Evolutionary conservation across 2,797 vertebrate species (phyloP).

Genomic region (Schizopygopsis malacanthus): DNA sequence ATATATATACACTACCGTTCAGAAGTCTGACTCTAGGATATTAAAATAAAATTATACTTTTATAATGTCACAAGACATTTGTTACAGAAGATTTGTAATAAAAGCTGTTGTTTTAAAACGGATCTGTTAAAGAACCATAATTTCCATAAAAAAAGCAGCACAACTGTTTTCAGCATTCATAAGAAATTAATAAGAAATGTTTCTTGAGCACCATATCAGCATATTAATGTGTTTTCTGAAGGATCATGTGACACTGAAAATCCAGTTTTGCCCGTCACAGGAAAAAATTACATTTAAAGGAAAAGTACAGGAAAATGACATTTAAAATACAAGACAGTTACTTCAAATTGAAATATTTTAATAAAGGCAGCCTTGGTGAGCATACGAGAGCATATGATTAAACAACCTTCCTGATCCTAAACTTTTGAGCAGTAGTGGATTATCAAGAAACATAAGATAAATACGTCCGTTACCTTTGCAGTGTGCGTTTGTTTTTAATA

Average conservation of each 20-base stretch:
- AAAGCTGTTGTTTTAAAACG: too few species aligned
- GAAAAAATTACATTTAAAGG: background rate
- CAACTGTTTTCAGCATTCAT: background rate
- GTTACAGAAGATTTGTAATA: too few species aligned
- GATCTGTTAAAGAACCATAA: background rate
- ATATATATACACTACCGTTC: background rate
- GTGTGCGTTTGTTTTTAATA: background rate
- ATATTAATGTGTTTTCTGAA: background rate
- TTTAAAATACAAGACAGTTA: background rate
- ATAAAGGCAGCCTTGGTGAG: background rate
- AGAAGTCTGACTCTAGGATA: background rate
- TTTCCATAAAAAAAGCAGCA: too few species aligned
- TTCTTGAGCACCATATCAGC: background rate
- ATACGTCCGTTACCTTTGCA: background rate
- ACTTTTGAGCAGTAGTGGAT: background rate
- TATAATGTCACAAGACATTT: too few species aligned
- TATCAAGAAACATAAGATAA: background rate
- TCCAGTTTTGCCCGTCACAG: background rate
- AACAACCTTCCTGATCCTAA: background rate
- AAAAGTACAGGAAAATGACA: too few species aligned
- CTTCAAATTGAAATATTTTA: background rate
- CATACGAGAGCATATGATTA: background rate
- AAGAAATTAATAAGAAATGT: background rate
- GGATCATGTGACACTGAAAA: background rate
- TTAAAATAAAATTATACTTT: background rate